Evolutionary conservation across 2,113 vertebrate species (phyloP).

Genomic region (Eleginops maclovinus): DNA sequence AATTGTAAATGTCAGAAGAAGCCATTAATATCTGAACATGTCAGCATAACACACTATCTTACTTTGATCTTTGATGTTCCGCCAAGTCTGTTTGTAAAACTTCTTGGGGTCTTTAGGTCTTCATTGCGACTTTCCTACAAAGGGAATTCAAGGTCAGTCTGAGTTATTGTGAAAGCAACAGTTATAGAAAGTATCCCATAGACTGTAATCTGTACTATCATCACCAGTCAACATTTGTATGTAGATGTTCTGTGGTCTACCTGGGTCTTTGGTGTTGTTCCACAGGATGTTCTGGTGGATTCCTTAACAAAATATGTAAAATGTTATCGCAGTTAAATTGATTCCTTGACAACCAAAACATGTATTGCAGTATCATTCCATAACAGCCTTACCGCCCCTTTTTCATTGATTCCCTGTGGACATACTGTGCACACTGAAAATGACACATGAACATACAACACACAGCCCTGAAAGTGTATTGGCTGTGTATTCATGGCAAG

Average conservation of each 20-base stretch:
- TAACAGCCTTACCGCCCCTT: background rate
- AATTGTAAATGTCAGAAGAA: constrained; percentile 31
- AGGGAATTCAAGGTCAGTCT: constrained; percentile 29
- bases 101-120: constrained; percentile 58
- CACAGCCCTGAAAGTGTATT: background rate
- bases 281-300: constrained; percentile 5
- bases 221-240: background rate
- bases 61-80: constrained; percentile 79
- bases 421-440: background rate
- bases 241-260: constrained; percentile 20
- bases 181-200: background rate
- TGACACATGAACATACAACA: background rate
- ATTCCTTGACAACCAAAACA: background rate
- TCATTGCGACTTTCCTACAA: constrained; percentile 45
- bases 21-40: constrained; percentile 20
- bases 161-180: background rate
- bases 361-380: background rate
- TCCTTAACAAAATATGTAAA: constrained; percentile 27
- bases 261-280: constrained; percentile 40
- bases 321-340: background rate
- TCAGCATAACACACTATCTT: constrained; percentile 34
- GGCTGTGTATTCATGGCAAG: no score
- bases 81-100: constrained; percentile 24
- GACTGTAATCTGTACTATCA: background rate
- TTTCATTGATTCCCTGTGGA: background rate